phyloP scores from a whole-genome alignment of 2,888 invertebrate genomes.

The Apoda limacodes region DNA sequence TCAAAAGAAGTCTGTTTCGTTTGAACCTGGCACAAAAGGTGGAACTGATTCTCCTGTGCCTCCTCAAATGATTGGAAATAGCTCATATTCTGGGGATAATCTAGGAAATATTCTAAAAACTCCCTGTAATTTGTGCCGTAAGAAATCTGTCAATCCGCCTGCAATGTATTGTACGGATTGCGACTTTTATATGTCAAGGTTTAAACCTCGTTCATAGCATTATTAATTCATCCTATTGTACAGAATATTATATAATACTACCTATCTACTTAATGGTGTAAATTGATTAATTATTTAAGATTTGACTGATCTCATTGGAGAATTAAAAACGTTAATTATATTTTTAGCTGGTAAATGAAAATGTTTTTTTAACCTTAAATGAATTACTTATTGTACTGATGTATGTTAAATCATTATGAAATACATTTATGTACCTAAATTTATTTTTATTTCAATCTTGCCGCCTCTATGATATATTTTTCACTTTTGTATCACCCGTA shows the following conservation, averaged over 20 bases:
- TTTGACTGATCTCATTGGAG: slow-evolving; percentile 52
- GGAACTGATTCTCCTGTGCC: slow-evolving; percentile 66
- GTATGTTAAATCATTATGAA: no score
- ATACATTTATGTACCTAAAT: no score
- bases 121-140: slow-evolving; percentile 88
- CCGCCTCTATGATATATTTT: no score
- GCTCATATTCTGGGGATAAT: slow-evolving; percentile 30
- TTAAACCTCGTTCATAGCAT: slow-evolving; percentile 73
- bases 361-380: no score
- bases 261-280: slow-evolving; percentile 19
- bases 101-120: slow-evolving; percentile 57
- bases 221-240: slow-evolving; percentile 6
- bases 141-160: slow-evolving; percentile 82
- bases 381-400: no score
- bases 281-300: slow-evolving; percentile 17
- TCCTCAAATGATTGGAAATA: slow-evolving; percentile 43
- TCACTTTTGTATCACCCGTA: no score
- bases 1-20: slow-evolving; percentile 78
- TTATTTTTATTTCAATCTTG: no score
- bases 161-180: slow-evolving; percentile 90
- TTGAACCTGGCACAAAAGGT: slow-evolving; percentile 79
- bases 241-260: slow-evolving; percentile 15
- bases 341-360: no score
- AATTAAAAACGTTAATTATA: no score
- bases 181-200: slow-evolving; percentile 91